Base-by-base conservation (phyloP, 2,113 vertebrate species). In the Toxotes jaculatrix region DNA sequence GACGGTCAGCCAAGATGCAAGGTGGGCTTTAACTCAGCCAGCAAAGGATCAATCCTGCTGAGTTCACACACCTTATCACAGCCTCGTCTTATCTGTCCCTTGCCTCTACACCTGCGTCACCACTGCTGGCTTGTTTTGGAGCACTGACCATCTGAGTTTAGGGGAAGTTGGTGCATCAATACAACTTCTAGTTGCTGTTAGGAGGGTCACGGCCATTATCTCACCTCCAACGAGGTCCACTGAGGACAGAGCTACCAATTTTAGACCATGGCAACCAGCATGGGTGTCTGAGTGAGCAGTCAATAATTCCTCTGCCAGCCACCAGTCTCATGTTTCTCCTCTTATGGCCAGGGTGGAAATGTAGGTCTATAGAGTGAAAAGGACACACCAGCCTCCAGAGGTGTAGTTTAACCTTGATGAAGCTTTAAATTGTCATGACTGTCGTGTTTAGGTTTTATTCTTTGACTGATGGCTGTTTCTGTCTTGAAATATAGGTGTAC, bases 1-100 rank as follows among this genome's bases (percentile, higher is more conserved):
- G 72, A 80, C 55, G 65, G 53, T 66, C 45, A 73, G 69, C 74
- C 69, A 88, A 89, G 56, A 74, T 69, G 49, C 74, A 87, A 75
- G 87, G 64, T 82, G 55, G 87, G 91, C 87, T 88, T 90, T 67
- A 86, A 83, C 67, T 83, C 82, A 64, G 74, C 59, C 27, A 59
- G 69, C 67, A 45, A 76, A n/a, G 3, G 80, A 91, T 91, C 85
- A 90, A 80, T 90, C 78, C 79, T 66, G 71, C 78, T 42, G 72
- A 77, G 79, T 87, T 87, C 72, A 88, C 51, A 72, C 62, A 80
- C 64, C 66, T 79, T 70, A 83, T 82, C 75, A 62, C 34, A 75
- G 45, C 70, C 40, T 36, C 17, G 17, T 78, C 87, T 90, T 85
- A 90, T 89, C 87, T 87, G 65, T 63, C 61, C 76, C 47, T 53